Conservation (phyloP, 2,888 invertebrate genomes). For the Agrotis segetum region DNA sequence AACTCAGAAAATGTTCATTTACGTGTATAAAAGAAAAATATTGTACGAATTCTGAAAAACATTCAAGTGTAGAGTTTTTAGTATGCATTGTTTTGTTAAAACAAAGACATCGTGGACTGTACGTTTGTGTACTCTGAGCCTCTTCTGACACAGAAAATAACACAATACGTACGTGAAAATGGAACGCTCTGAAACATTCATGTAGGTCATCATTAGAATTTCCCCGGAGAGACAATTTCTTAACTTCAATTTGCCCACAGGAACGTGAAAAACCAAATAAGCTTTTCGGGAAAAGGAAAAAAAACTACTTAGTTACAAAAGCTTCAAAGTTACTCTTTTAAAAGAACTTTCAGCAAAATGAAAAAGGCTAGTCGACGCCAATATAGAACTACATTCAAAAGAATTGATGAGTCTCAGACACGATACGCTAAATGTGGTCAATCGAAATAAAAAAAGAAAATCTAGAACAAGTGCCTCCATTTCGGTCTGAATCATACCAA, state of each 20-base stretch:
- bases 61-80: not conserved
- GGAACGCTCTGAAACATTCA: not conserved
- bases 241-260: not conserved
- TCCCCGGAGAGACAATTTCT: not conserved
- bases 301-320: not conserved
- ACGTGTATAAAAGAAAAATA: not conserved
- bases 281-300: not conserved
- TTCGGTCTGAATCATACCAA: constrained; percentile 19
- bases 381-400: constrained; percentile 7
- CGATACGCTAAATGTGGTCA: constrained; percentile 50
- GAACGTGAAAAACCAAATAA: no score
- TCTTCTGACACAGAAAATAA: constrained; percentile 13
- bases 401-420: constrained; percentile 39
- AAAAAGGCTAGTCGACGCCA: constrained; percentile 12
- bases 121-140: not conserved
- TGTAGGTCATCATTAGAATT: not conserved
- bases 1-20: not conserved
- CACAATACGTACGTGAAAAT: not conserved
- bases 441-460: constrained; percentile 29
- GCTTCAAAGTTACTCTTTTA: not conserved
- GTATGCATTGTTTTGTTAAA: constrained; percentile 16
- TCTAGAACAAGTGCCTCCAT: constrained; percentile 37
- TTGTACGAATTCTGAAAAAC: constrained; percentile 9
- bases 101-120: constrained; percentile 22
- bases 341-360: not conserved